Evolutionary conservation across 2,113 vertebrate genomes (phyloP).

Genomic region (Choloepus hoffmanni): DNA sequence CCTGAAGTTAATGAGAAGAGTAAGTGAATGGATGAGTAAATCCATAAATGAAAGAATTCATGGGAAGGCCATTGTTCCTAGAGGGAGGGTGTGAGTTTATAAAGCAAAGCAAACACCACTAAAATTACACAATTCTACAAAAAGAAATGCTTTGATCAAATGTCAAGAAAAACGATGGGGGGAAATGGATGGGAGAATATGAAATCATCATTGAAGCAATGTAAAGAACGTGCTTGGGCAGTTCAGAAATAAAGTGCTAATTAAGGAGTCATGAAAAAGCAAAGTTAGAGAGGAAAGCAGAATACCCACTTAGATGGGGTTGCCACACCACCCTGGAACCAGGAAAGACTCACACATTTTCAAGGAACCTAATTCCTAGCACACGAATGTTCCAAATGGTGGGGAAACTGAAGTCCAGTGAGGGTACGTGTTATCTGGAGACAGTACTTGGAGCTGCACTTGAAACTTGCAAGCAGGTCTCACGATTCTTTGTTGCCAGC

Average conservation of each 20-base stretch:
- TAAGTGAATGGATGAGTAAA: accelerated
- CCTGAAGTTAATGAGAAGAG: too few species aligned
- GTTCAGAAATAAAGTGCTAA: background rate
- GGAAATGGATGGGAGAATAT: accelerated
- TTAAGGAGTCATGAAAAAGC: background rate
- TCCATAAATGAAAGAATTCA: accelerated
- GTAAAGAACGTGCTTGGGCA: accelerated
- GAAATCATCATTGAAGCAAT: accelerated
- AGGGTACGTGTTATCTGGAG: accelerated
- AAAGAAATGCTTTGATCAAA: background rate
- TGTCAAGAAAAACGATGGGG: background rate
- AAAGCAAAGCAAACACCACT: background rate
- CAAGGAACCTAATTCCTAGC: accelerated
- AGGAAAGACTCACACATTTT: accelerated
- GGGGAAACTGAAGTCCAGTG: accelerated
- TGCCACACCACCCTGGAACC: accelerated
- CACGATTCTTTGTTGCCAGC: accelerated
- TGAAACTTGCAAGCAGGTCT: accelerated
- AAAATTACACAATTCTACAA: accelerated
- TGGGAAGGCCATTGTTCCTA: background rate
- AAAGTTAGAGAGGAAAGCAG: background rate
- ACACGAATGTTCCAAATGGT: accelerated
- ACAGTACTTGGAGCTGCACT: accelerated
- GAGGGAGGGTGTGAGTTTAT: background rate
- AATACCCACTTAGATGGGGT: accelerated